Conservation (phyloP, 1,140 invertebrate species). For the Manduca sexta region DNA sequence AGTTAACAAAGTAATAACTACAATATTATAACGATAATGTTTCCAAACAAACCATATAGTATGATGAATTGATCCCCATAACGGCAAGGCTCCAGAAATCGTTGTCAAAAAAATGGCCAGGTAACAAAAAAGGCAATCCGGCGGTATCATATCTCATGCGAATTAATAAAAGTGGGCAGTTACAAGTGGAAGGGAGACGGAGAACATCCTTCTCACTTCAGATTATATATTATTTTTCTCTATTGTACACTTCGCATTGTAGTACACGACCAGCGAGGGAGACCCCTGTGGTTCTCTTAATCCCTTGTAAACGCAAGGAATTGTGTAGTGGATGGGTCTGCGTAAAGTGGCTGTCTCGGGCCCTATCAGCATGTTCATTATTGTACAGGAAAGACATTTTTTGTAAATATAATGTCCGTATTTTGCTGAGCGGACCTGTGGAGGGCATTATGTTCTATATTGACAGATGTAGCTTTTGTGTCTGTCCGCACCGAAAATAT, state of each 20-base stretch:
- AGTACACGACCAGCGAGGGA: conserved; percentile 13
- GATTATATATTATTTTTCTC: conserved; percentile 34
- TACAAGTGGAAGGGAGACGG: conserved; percentile 28
- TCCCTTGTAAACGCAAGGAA: not conserved
- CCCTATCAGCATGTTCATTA: conserved; percentile 32
- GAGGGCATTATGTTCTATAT: too few species aligned
- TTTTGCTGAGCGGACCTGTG: not conserved
- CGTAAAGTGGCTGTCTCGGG: conserved; percentile 16
- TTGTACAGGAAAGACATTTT: conserved; percentile 21
- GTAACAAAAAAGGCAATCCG: not conserved
- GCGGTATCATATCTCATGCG: conserved; percentile 33
- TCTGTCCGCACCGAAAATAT: too few species aligned
- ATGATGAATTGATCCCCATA: not conserved
- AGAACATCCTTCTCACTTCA: conserved; percentile 15
- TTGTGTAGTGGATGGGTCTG: conserved; percentile 10
- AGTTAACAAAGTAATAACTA: too few species aligned
- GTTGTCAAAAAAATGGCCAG: not conserved
- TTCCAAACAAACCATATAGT: not conserved
- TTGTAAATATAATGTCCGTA: conserved; percentile 10
- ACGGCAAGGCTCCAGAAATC: not conserved
- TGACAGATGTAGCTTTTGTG: too few species aligned
- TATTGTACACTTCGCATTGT: conserved; percentile 38
- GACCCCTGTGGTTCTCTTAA: conserved; percentile 5
- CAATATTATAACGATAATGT: too few species aligned
- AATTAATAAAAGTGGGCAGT: conserved; percentile 41